Evolutionary conservation across 2,797 vertebrate genomes (phyloP), one percentile per base, ranked within the genome.

Genomic region (Smutsia gigantea): DNA sequence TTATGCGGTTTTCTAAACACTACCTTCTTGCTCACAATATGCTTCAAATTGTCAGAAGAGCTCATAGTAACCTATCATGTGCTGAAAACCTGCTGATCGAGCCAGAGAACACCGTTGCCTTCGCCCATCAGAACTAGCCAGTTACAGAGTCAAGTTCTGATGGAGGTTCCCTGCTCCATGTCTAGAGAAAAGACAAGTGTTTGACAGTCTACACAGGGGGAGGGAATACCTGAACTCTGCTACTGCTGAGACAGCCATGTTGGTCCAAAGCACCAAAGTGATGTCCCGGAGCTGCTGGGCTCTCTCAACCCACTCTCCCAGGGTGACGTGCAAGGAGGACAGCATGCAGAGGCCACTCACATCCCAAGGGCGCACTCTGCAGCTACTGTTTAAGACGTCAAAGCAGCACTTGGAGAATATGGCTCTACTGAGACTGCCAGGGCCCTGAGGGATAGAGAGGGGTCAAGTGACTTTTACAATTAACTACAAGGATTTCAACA

Each of bases 341-440:
- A 99, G 98, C 71, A 99, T 98, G 34, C 98, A 98, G 23, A 98
- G 97, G 15, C 98, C 99, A 0, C 97, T 99, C 7, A 99, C 98
- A 78, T 99, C 99, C 99, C 99, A 99, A 0, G 88, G 97, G 46
- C 87, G 97, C 37, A 97, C 97, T 66, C 95, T 97, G 95, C 98
- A 99, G 96, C 98, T 99, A 97, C 97, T 99, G 97, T 98, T 99
- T 79, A 99, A 98, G 96, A 99, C 98, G 98, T 99, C 99, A 98
- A 99, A 99, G 97, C 99, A 98, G 98, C 99, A 99, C 93, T 98
- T 99, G 4, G 99, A 99, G 98, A 99, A 99, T 96, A 99, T 98
- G 0, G 99, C 99, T 99, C 98, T 99, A 92, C 98, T 99, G 97
- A 99, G 98, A 98, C 99, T 97, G 59, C 99, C 99, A 12, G 99